Evolutionary conservation across 2,888 invertebrate species (phyloP).

Genomic region (Acanthosepion esculentum): DNA sequence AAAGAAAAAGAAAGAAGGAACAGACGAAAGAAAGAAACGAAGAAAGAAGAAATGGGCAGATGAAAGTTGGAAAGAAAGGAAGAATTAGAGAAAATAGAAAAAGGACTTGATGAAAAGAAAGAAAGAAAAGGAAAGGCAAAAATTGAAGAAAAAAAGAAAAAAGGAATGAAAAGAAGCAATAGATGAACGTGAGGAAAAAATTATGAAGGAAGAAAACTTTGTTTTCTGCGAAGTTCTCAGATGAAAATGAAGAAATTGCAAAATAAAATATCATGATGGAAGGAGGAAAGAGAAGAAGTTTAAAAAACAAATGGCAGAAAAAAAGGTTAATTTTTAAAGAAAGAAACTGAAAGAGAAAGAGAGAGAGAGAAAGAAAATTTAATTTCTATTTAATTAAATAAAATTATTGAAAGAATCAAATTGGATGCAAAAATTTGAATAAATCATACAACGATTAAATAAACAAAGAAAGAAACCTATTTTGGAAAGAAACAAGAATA

Average conservation of each 20-base stretch:
- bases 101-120: not conserved
- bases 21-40: not conserved
- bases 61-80: not conserved
- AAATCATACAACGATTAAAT: no score
- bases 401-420: not conserved
- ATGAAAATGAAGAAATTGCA: not conserved
- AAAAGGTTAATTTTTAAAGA: not conserved
- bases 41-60: not conserved
- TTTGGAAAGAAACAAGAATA: not conserved
- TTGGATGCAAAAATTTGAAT: not conserved
- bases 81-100: not conserved
- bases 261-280: not conserved
- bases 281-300: not conserved
- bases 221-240: no score
- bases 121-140: not conserved
- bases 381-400: no score
- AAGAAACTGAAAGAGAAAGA: not conserved
- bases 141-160: no score
- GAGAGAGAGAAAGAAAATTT: not conserved
- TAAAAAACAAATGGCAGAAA: not conserved
- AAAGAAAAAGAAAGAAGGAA: not conserved
- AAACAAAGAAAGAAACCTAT: not conserved
- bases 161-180: not conserved
- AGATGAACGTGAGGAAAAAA: not conserved
- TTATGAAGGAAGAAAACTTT: not conserved